Evolutionary conservation across 2,113 vertebrate genomes (phyloP), one percentile per base, ranked within the genome.

Genomic region (Amia ocellicauda): DNA sequence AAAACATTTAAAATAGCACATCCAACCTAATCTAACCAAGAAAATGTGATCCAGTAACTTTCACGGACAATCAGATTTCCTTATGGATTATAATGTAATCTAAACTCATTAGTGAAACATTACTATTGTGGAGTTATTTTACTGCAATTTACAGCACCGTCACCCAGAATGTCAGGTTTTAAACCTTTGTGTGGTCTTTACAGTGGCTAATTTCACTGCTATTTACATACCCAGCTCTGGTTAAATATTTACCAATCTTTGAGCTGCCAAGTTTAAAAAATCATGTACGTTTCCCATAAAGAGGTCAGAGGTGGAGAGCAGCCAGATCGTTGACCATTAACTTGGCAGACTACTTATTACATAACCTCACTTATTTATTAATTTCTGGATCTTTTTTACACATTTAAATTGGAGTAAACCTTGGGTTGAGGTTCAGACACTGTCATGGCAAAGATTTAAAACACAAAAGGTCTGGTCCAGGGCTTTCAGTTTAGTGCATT

Each of bases 171-270:
- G 11, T 16, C 3, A 16, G 7, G 4, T 10, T 27, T 24, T 27
- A 53, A 53, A 53, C 27, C 24, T 53, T 53, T 27, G 51, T 26
- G 27, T 53, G 51, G 51, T 14, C 20, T 19, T 26, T 26, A 53
- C 23, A 53, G 1, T 4, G 22, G 17, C 27, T 9, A 27, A 14
- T 27, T 27, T 13, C 51, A 53, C 1, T 10, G 23, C 2, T 52
- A 23, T 7, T 24, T 52, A 22, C 14, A 2, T 23, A 23, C 50
- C 26, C 14, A 24, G 22, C 23, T 22, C 22, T 27, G 22, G 51
- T 53, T 53, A 53, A 14, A 26, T 26, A 27, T 53, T 27, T 3
- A 26, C 4, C n/a, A n/a, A n/a, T n/a, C n/a, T n/a, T n/a, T n/a
- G n/a, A n/a, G n/a, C n/a, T n/a, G n/a, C 22, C 22, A 1, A 1